Conservation (phyloP, 1,140 invertebrate species). For the Metopolophium dirhodum region DNA sequence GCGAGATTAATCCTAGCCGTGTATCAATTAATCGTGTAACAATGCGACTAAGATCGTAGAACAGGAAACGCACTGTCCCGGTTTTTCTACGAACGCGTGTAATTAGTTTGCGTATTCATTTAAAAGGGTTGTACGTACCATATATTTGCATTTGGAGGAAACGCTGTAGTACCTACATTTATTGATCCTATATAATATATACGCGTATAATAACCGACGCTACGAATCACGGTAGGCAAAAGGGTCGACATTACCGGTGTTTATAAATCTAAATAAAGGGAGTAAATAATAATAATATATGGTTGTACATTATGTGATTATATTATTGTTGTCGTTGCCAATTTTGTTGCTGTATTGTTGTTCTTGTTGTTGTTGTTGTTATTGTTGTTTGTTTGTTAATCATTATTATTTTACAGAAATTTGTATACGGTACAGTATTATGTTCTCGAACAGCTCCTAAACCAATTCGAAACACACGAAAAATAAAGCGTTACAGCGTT, state of each 20-base stretch:
- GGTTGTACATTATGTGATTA: not conserved
- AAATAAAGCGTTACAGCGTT: not conserved
- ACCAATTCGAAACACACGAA: not conserved
- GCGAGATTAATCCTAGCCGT: not conserved
- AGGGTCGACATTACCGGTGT: not conserved
- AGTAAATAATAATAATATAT: not conserved
- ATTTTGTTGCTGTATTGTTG: not conserved
- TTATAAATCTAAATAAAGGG: not conserved
- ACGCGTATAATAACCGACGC: not conserved
- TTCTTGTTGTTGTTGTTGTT: no score
- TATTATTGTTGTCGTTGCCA: not conserved
- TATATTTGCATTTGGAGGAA: not conserved
- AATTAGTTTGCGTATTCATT: slow-evolving; percentile 8
- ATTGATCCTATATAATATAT: not conserved
- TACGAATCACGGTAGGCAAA: not conserved
- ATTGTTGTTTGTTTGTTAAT: not conserved
- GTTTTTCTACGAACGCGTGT: not conserved
- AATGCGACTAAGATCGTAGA: not conserved
- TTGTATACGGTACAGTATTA: not conserved
- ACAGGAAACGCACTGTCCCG: not conserved
- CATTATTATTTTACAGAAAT: not conserved
- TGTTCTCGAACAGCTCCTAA: not conserved
- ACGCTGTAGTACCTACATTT: not conserved
- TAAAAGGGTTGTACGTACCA: not conserved
- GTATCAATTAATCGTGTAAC: not conserved